Evolutionary conservation across 2,797 vertebrate genomes (phyloP).

Genomic region (Sebastes melanostomus): DNA sequence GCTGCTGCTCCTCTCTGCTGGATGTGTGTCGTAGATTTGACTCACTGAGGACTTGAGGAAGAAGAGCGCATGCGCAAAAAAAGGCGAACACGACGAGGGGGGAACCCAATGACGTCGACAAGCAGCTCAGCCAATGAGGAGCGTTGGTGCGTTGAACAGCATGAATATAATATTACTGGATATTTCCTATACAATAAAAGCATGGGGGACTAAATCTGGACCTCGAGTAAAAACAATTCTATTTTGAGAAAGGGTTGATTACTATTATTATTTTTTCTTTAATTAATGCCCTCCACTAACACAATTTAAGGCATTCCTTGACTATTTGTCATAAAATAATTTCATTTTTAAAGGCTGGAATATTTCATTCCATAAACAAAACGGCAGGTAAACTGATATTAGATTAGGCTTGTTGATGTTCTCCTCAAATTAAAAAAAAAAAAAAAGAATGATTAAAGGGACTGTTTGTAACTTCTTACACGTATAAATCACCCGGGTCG

Average conservation of each 20-base stretch:
- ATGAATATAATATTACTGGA: neutral
- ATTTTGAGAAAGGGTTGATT: neutral
- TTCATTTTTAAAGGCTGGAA: neutral
- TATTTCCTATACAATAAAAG: constrained; percentile 6
- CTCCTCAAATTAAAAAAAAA: neutral
- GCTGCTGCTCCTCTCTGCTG: neutral
- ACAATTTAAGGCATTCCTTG: neutral
- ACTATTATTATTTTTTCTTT: neutral
- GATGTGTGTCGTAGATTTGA: neutral
- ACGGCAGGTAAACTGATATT: neutral
- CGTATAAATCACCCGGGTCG: no score
- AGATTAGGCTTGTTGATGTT: neutral
- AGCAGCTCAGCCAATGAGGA: constrained; percentile 40
- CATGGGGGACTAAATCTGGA: no score
- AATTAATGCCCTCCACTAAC: neutral
- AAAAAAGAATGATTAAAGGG: no score
- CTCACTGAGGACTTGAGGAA: neutral
- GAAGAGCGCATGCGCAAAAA: constrained; percentile 48
- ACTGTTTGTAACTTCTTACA: no score
- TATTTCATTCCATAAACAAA: neutral
- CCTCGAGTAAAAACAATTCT: neutral
- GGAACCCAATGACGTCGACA: constrained; percentile 56
- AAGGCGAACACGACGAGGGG: constrained; percentile 6
- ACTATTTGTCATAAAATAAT: neutral
- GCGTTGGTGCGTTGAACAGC: neutral